Conservation (phyloP, 1,140 invertebrate species). For the Hyles euphorbiae region DNA sequence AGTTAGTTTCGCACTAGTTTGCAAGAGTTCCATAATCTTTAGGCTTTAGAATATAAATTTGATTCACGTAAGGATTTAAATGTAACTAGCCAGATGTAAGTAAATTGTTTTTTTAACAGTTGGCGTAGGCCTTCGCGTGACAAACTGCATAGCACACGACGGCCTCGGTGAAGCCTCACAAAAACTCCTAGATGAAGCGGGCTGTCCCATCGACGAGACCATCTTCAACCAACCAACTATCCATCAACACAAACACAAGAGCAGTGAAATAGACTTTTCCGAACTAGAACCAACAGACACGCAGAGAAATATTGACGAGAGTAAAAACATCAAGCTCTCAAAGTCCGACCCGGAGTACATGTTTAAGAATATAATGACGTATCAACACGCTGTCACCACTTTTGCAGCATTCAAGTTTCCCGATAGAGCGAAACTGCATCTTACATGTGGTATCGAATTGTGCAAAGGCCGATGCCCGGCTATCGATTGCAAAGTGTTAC, state of each 20-base stretch:
- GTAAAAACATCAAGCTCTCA: slow-evolving; percentile 34
- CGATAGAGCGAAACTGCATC: slow-evolving; percentile 82
- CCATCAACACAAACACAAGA: slow-evolving; percentile 54
- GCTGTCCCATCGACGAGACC: slow-evolving; percentile 82
- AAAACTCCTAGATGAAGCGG: slow-evolving; percentile 80
- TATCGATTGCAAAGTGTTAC: slow-evolving; percentile 71
- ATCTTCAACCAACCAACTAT: slow-evolving; percentile 76
- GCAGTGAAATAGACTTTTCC: slow-evolving; percentile 52
- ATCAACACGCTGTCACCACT: slow-evolving; percentile 78
- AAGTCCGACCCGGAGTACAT: slow-evolving; percentile 52
- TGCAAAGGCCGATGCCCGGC: slow-evolving; percentile 81
- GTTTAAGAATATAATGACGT: slow-evolving; percentile 74
- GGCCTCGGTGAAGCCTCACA: slow-evolving; percentile 83
- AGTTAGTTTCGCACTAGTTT: no score
- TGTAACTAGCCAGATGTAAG: neutral
- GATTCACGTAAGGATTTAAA: neutral
- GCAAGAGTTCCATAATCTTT: no score
- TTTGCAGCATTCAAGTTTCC: slow-evolving; percentile 89
- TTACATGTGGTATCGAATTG: slow-evolving; percentile 80
- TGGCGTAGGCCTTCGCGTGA: slow-evolving; percentile 82
- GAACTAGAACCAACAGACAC: slow-evolving; percentile 45
- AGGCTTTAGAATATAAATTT: no score
- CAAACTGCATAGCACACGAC: slow-evolving; percentile 84
- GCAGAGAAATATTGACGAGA: slow-evolving; percentile 40
- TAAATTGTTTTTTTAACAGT: slow-evolving; percentile 52